These are phyloP conservation scores for Rhodophaea formosa DNA, from an alignment of 2,888 invertebrate species.

Conservation along the genomic window DNA sequence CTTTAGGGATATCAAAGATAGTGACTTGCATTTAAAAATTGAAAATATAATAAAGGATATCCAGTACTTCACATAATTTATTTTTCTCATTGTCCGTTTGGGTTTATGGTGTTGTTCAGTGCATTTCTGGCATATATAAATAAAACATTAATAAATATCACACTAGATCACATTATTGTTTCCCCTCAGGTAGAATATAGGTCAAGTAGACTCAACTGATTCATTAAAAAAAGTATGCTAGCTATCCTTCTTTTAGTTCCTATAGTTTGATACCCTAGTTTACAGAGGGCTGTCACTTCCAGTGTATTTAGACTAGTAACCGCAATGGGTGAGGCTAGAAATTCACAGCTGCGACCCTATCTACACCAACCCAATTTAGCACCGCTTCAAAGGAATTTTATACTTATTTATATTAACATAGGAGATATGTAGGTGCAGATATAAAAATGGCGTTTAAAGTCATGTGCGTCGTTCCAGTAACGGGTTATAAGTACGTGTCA, in stretches of 20 bases:
- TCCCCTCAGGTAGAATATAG: no score
- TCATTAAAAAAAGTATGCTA: no score
- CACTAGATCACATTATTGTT: no score
- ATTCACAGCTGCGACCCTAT: conserved; percentile 56
- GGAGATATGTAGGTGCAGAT: not conserved
- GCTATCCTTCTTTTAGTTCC: not conserved
- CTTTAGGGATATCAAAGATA: no score
- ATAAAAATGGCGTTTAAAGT: conserved; percentile 16
- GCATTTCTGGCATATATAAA: no score
- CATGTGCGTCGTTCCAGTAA: conserved; percentile 24
- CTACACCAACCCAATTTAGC: conserved; percentile 1
- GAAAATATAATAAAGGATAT: no score
- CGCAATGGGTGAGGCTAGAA: conserved; percentile 59
- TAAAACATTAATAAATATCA: no score
- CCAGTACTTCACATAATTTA: no score
- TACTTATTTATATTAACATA: not conserved
- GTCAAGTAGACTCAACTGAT: no score
- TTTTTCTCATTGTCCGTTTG: no score
- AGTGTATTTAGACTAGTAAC: conserved; percentile 59
- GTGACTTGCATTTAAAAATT: no score
- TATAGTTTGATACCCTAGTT: conserved; percentile 28
- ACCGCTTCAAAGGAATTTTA: not conserved
- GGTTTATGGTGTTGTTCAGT: no score
- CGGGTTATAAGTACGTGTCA: conserved; percentile 16
- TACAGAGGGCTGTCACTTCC: conserved; percentile 43